phyloP scores from a whole-genome alignment of 2,113 vertebrate genomes.

The Petromus typicus region DNA sequence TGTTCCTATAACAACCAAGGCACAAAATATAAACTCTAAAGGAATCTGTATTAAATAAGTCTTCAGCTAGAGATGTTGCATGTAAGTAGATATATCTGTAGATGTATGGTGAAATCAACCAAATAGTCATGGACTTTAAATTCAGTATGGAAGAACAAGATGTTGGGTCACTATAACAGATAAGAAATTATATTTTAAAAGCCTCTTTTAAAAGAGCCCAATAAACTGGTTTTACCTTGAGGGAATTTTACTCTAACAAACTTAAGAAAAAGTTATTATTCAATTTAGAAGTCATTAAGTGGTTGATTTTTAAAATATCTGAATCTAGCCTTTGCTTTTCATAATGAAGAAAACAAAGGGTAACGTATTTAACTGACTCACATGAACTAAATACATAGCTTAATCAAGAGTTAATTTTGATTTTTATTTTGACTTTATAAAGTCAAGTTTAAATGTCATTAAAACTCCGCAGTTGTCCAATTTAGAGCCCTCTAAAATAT shows the following conservation, averaged over 20 bases:
- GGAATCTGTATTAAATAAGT: too few relatives aligned
- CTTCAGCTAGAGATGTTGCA: neutral
- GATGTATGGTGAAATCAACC: neutral
- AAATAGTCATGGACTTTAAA: neutral
- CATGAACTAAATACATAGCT: too few relatives aligned
- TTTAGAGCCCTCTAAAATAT: neutral
- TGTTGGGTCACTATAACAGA: neutral
- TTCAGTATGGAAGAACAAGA: neutral
- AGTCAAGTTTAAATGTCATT: neutral
- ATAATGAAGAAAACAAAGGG: too few relatives aligned
- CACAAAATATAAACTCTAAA: too few relatives aligned
- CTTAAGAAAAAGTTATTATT: neutral
- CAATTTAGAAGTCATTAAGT: constrained; percentile 35
- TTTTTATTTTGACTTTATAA: constrained; percentile 2
- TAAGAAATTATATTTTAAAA: constrained; percentile 23
- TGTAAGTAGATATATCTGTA: neutral
- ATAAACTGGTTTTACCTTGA: constrained; percentile 28
- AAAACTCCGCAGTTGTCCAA: neutral
- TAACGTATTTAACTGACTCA: constrained; percentile 20
- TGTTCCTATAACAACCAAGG: too few relatives aligned
- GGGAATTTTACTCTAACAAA: neutral
- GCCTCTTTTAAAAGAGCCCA: neutral
- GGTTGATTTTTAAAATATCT: constrained; percentile 9
- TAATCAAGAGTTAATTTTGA: neutral
- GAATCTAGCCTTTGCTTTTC: neutral